Percentiles rank a stretch among this genome's conserved stretches.
phyloP scores from a whole-genome alignment of 2,797 vertebrate species.

The Alauda arvensis region DNA sequence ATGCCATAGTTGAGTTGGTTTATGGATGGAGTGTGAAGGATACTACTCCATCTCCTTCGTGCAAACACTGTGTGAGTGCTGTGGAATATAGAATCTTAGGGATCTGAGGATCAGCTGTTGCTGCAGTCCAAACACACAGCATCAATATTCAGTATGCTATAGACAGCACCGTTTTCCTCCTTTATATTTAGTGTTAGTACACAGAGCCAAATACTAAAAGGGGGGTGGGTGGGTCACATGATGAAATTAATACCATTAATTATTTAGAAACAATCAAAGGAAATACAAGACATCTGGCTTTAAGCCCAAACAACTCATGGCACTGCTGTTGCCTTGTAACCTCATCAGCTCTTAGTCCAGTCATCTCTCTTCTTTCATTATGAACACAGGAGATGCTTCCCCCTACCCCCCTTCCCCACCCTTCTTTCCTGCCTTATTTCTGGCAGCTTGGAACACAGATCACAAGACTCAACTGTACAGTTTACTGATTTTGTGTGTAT shows the following conservation, averaged over 20 bases:
- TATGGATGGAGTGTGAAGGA: constrained; percentile 21
- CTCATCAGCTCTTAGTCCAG: constrained; percentile 56
- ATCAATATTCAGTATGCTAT: constrained; percentile 26
- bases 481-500: constrained; percentile 10
- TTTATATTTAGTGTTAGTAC: constrained; percentile 40
- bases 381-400: background rate
- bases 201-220: constrained; percentile 44
- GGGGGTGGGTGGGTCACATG: constrained; percentile 5
- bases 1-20: constrained; percentile 38
- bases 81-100: background rate
- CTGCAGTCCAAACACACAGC: constrained; percentile 10
- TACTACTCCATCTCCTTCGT: background rate
- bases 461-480: background rate
- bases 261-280: constrained; percentile 68
- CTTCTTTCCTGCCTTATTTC: constrained; percentile 32
- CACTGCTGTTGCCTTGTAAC: constrained; percentile 60
- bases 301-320: constrained; percentile 54
- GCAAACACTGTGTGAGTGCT: background rate
- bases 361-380: constrained; percentile 46
- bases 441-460: constrained; percentile 19
- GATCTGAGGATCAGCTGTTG: constrained; percentile 25
- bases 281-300: constrained; percentile 61
- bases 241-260: constrained; percentile 67
- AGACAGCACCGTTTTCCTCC: background rate
- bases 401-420: background rate